These are phyloP conservation scores for Willisornis vidua DNA, from an alignment of 2,113 vertebrate genomes.

Conservation along the genomic window DNA sequence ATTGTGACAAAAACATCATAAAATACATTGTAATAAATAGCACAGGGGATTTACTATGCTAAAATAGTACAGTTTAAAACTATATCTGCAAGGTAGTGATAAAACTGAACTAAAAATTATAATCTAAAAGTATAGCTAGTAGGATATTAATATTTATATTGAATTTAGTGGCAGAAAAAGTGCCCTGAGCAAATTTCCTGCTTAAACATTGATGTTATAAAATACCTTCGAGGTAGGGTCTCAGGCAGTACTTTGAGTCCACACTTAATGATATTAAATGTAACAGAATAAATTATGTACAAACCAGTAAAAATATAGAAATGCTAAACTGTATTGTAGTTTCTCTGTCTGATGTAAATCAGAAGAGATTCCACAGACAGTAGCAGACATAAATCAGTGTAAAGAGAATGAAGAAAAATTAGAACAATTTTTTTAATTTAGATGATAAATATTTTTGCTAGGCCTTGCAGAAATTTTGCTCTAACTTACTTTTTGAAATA, in stretches of 20 bases:
- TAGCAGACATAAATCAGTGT: neutral
- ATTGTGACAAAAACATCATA: neutral
- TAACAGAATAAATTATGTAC: constrained; percentile 38
- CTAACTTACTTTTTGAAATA: neutral
- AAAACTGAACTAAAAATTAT: constrained; percentile 46
- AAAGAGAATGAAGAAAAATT: neutral
- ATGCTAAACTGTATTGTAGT: neutral
- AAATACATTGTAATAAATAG: constrained; percentile 5
- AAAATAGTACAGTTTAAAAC: neutral
- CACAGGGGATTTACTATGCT: neutral
- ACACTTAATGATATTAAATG: constrained; percentile 39
- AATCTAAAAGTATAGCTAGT: constrained; percentile 52
- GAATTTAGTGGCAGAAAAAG: constrained; percentile 33
- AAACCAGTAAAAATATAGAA: neutral
- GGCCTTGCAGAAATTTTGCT: neutral
- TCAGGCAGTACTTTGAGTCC: constrained; percentile 12
- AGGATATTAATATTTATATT: constrained; percentile 68
- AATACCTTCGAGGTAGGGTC: constrained; percentile 35
- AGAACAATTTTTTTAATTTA: neutral
- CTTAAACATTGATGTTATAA: constrained; percentile 45
- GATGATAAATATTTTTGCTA: neutral
- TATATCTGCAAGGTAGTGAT: constrained; percentile 23
- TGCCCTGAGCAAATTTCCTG: constrained; percentile 36
- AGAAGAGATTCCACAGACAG: neutral
- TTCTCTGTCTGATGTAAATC: neutral